Conservation (phyloP, 2,113 vertebrate species). For the Pteronura brasiliensis region DNA sequence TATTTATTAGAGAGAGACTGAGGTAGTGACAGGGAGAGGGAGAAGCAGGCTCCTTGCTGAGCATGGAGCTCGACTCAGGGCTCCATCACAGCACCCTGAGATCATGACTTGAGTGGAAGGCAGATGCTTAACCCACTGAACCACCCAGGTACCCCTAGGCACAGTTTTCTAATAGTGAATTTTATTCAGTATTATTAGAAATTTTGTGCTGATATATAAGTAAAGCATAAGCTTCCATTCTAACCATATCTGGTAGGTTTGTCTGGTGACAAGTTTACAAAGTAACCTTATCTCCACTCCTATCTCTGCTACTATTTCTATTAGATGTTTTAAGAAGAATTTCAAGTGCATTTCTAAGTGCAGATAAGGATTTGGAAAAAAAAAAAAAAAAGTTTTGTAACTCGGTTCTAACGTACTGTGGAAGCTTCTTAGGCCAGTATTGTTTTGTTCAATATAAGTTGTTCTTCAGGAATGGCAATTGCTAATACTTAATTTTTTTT, state of each 20-base stretch:
- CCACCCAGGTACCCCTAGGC: not conserved
- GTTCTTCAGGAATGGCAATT: not conserved
- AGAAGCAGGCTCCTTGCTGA: not conserved
- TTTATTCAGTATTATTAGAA: slow-evolving; percentile 17
- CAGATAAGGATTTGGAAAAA: not conserved
- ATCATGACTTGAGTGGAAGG: not conserved
- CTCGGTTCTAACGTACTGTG: not conserved
- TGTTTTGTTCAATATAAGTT: not conserved
- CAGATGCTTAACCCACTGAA: not conserved
- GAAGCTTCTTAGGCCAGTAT: not conserved
- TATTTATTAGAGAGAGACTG: not conserved
- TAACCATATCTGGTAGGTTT: not conserved
- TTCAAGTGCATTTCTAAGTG: not conserved
- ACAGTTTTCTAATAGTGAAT: not conserved
- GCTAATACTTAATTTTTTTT: not conserved
- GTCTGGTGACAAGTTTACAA: not conserved
- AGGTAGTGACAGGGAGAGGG: not conserved
- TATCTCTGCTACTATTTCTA: not conserved
- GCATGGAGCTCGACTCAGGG: not conserved
- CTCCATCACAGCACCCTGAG: not conserved
- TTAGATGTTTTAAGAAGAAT: not conserved
- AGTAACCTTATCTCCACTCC: not conserved
- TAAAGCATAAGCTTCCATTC: not conserved
- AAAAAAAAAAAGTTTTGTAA: not conserved
- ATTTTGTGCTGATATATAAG: not conserved